Percentiles rank a stretch among this genome's conserved stretches.
Conservation (phyloP, 2,113 vertebrate species). For the Malurus alboscapulatus region DNA sequence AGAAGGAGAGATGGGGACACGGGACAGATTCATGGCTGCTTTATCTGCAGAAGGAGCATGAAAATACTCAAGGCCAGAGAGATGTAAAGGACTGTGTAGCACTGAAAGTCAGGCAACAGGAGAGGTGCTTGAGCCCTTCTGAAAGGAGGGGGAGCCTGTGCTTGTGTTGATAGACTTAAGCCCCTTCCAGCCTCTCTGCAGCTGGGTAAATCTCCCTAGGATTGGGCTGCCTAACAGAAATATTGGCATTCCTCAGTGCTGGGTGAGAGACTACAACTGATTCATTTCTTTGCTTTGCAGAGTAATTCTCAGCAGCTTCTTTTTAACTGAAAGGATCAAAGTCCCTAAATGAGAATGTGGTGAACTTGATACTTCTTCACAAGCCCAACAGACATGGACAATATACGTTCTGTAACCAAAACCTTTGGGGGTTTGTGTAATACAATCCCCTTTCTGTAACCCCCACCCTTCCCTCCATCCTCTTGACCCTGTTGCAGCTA, state of each 20-base stretch:
- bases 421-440: conserved; percentile 67
- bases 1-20: background rate
- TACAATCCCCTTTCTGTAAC: conserved; percentile 58
- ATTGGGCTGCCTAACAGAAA: conserved; percentile 61
- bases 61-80: background rate
- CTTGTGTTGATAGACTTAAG: conserved; percentile 56
- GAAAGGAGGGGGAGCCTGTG: conserved; percentile 10
- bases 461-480: conserved; percentile 49
- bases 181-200: conserved; percentile 51
- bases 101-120: background rate
- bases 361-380: conserved; percentile 67
- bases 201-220: conserved; percentile 61
- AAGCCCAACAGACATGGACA: conserved; percentile 66
- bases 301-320: conserved; percentile 62
- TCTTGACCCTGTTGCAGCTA: conserved; percentile 48
- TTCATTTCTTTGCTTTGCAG: conserved; percentile 58
- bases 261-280: conserved; percentile 56
- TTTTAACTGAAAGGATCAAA: conserved; percentile 69
- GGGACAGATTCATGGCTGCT: background rate
- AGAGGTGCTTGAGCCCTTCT: conserved; percentile 29
- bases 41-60: background rate
- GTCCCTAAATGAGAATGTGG: conserved; percentile 52
- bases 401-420: conserved; percentile 69
- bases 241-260: conserved; percentile 56
- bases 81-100: background rate